phyloP scores from a whole-genome alignment of 2,113 vertebrate genomes.

The Oryzias woworae region DNA sequence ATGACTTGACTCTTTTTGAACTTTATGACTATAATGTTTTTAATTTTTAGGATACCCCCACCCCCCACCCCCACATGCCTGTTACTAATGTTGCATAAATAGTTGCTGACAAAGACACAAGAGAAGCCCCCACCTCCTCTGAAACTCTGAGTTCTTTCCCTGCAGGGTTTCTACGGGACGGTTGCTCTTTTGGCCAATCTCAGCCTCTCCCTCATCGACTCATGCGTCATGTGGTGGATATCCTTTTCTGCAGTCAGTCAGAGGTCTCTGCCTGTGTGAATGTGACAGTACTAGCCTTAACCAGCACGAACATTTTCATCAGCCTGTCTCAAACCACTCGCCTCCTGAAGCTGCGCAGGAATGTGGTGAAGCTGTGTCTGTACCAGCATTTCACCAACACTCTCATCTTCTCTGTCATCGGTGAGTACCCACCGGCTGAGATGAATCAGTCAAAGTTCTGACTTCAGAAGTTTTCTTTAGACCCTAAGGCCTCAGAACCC shows the following conservation, averaged over 20 bases:
- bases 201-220: constrained; percentile 90
- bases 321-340: constrained; percentile 95
- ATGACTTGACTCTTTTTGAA: background rate
- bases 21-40: background rate
- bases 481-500: too few relatives aligned
- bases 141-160: constrained; percentile 7
- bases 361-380: constrained; percentile 92
- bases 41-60: too few relatives aligned
- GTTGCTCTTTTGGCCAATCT: constrained; percentile 87
- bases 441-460: too few relatives aligned
- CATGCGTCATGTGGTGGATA: constrained; percentile 98
- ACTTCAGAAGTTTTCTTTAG: too few relatives aligned
- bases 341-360: constrained; percentile 90
- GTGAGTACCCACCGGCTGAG: constrained; percentile 71
- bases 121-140: too few relatives aligned
- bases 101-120: too few relatives aligned
- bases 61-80: too few relatives aligned
- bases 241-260: constrained; percentile 79
- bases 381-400: constrained; percentile 97
- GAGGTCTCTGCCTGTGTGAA: background rate
- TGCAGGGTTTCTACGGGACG: constrained; percentile 87
- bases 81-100: too few relatives aligned
- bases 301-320: constrained; percentile 89
- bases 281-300: constrained; percentile 75
- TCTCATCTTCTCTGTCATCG: constrained; percentile 91